These are phyloP conservation scores for Geothlypis trichas DNA, from an alignment of 2,113 vertebrate species.

Conservation along the genomic window DNA sequence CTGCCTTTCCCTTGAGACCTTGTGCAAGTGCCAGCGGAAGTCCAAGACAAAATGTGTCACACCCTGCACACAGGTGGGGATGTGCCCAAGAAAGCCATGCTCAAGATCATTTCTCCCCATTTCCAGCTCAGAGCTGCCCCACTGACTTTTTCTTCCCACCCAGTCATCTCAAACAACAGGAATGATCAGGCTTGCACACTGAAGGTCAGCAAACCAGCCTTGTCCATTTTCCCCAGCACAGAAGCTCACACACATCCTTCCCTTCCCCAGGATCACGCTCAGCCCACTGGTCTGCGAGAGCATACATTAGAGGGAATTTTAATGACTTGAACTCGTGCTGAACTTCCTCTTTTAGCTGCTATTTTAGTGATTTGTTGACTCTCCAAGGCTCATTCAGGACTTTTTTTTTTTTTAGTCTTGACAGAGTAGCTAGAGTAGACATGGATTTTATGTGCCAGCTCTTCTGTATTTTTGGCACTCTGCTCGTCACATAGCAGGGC, in stretches of 20 bases:
- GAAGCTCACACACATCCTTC: background rate
- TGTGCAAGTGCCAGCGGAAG: background rate
- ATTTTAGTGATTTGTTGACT: slow-evolving; percentile 66
- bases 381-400: slow-evolving; percentile 46
- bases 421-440: slow-evolving; percentile 49
- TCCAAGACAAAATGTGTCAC: background rate
- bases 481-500: slow-evolving; percentile 16
- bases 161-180: background rate
- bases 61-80: background rate
- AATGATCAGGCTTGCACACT: background rate
- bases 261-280: background rate
- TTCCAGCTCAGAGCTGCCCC: background rate
- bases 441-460: slow-evolving; percentile 44
- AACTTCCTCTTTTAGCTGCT: slow-evolving; percentile 59
- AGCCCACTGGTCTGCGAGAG: background rate
- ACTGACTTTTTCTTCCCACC: slow-evolving; percentile 8
- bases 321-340: slow-evolving; percentile 58
- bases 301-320: slow-evolving; percentile 55
- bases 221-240: background rate
- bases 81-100: background rate
- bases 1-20: background rate
- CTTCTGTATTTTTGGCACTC: slow-evolving; percentile 56
- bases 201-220: slow-evolving; percentile 53
- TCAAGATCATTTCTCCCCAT: background rate
- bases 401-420: slow-evolving; percentile 17